These are phyloP conservation scores for Notocelia uddmanniana DNA, from an alignment of 2,888 invertebrate species.

Conservation along the genomic window DNA sequence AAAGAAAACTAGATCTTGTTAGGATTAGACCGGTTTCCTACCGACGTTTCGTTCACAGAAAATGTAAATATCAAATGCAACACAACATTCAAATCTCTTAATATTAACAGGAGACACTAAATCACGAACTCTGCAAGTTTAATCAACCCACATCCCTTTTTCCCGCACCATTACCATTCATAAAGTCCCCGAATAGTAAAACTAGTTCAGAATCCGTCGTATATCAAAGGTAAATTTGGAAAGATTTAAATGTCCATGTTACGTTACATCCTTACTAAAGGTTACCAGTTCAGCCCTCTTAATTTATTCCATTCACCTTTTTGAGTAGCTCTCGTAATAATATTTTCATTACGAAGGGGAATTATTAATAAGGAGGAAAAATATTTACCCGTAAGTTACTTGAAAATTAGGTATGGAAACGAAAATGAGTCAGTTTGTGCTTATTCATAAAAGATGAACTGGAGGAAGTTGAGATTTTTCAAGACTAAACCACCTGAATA, in stretches of 20 bases:
- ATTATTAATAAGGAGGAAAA: slow-evolving; percentile 1
- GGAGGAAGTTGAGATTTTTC: too few species aligned
- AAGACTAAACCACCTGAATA: too few species aligned
- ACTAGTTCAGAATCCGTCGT: slow-evolving; percentile 18
- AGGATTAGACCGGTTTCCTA: too few species aligned
- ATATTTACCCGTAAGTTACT: neutral
- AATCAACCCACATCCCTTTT: slow-evolving; percentile 4
- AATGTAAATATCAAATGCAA: too few species aligned
- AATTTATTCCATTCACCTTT: slow-evolving; percentile 37
- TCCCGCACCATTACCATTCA: slow-evolving; percentile 31
- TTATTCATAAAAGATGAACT: too few species aligned
- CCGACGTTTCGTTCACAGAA: too few species aligned
- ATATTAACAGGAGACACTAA: too few species aligned
- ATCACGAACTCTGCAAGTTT: neutral
- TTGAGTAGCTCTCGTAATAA: slow-evolving; percentile 36
- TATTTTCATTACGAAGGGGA: slow-evolving; percentile 44
- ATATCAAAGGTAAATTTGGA: slow-evolving; percentile 51
- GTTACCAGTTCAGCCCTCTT: slow-evolving; percentile 52
- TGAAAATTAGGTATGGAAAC: too few species aligned
- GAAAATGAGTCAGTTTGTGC: too few species aligned
- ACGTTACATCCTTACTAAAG: slow-evolving; percentile 56
- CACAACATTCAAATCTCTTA: too few species aligned
- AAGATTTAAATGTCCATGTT: slow-evolving; percentile 63
- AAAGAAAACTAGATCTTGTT: too few species aligned
- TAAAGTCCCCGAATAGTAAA: slow-evolving; percentile 16